Base-by-base conservation (phyloP, 2,113 vertebrate species). In the Lycaon pictus region DNA sequence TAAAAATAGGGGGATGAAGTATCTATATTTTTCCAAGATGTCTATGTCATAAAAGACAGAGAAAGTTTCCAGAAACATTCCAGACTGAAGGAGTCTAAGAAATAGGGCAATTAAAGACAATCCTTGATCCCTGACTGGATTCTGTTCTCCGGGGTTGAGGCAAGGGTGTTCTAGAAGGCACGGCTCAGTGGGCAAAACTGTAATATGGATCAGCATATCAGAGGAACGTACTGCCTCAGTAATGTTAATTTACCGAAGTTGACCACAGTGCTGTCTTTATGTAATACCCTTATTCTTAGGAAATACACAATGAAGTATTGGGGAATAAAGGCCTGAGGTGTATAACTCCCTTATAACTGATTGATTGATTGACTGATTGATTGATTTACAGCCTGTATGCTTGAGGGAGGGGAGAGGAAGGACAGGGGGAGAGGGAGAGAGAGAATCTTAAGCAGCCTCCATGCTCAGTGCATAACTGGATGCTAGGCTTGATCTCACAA, bases 131-230 rank as follows among this genome's bases (percentile, higher is more conserved):
- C 9, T 37, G 35, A 29, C 51, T 60, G n/a, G 22, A n/a, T 32
- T n/a, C 60, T 20, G 10, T 37, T 43, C 25, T 11, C 3, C 0
- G 29, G 4, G 22, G 32, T 60, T 13, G 9, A 7, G 2, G 23
- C 27, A 0, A 2, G 0, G 6, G 48, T 23, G 8, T 35, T 51
- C 63, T 22, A 62, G 69, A 79, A 60, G 60, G 37, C 32, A 58
- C 22, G 20, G 22, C 8, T 79, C 22, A 3, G 12, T 55, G 11
- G 37, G 79, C 20, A 32, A 65, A 65, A 76, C 8, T 63, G 55
- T 5, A 63, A 22, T 10, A 22, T n/a, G 51, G 51, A 22, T 43
- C 3, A 5, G 7, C 53, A 32, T 43, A 10, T 37, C 22, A 58
- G 23, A 60, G 29, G 11, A 81, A 37, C 53, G 0, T 2, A 6